Evolutionary conservation across 2,113 vertebrate species (phyloP).

Genomic region (Hippocampus mohnikei): DNA sequence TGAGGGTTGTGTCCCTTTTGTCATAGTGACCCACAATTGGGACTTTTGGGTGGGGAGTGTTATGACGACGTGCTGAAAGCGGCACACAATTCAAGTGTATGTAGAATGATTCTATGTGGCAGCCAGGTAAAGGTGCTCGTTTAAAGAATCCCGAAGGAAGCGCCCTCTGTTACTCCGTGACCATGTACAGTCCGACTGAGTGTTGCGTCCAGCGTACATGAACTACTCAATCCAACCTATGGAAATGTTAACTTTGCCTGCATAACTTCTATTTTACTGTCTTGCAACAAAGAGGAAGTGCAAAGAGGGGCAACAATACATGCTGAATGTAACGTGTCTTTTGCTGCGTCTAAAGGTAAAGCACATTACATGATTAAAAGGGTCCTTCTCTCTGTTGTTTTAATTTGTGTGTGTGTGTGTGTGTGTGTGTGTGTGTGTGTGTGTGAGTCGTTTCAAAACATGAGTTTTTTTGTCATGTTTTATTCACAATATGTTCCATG

Average conservation of each 20-base stretch:
- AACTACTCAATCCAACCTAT: constrained; percentile 60
- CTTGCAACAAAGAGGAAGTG: constrained; percentile 66
- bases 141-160: constrained; percentile 13
- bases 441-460: too few relatives aligned
- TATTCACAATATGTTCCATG: too few relatives aligned
- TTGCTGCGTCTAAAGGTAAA: constrained; percentile 55
- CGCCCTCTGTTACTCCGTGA: constrained; percentile 46
- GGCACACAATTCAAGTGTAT: constrained; percentile 39
- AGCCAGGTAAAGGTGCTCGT: constrained; percentile 26
- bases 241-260: constrained; percentile 71
- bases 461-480: too few relatives aligned
- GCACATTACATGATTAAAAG: constrained; percentile 22
- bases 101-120: constrained; percentile 42
- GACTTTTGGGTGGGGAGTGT: constrained; percentile 23
- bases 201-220: constrained; percentile 60
- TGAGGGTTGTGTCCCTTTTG: constrained; percentile 19
- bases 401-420: neutral
- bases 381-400: constrained; percentile 2
- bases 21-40: constrained; percentile 33
- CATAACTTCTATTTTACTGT: constrained; percentile 71
- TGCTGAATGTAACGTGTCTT: constrained; percentile 70
- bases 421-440: too few relatives aligned
- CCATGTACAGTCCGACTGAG: constrained; percentile 42
- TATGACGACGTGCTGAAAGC: constrained; percentile 45
- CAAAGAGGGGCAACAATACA: constrained; percentile 54